Percentiles rank a stretch among this genome's conserved stretches.
Evolutionary conservation across 37 sponge, comb jelly and placozoan species (phyloP).

Genomic region (Agelas oroides): DNA sequence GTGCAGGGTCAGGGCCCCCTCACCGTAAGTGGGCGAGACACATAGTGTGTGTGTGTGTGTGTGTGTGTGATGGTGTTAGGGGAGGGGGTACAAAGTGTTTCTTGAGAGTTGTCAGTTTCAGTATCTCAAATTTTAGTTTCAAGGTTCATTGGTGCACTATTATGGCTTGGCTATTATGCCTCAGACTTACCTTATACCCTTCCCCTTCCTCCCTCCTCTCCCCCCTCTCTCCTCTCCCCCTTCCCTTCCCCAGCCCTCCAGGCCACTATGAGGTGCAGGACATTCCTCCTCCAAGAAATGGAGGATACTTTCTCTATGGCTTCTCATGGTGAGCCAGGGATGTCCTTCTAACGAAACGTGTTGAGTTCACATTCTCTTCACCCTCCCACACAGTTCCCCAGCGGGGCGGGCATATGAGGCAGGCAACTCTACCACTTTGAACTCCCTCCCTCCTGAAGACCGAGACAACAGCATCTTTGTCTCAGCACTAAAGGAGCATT

Average conservation of each 20-base stretch:
- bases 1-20: constrained; percentile 82
- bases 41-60: too few species aligned
- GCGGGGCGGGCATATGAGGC: constrained; percentile 76
- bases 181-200: neutral
- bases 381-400: constrained; percentile 50
- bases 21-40: constrained; percentile 55
- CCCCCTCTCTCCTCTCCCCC: too few species aligned
- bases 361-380: neutral
- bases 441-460: neutral
- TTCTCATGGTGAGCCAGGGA: constrained; percentile 64
- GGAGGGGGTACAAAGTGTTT: neutral
- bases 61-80: too few species aligned
- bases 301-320: constrained; percentile 56
- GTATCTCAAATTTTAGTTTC: too few species aligned
- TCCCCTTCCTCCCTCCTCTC: too few species aligned
- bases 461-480: constrained; percentile 83
- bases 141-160: neutral
- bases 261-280: neutral
- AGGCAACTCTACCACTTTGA: neutral
- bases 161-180: neutral
- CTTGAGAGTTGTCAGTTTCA: too few species aligned
- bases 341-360: neutral
- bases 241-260: too few species aligned
- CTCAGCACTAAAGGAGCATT: constrained; percentile 61
- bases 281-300: constrained; percentile 17